phyloP scores from a whole-genome alignment of 35 echinoderm and acorn worm species.

The Apostichopus californicus region DNA sequence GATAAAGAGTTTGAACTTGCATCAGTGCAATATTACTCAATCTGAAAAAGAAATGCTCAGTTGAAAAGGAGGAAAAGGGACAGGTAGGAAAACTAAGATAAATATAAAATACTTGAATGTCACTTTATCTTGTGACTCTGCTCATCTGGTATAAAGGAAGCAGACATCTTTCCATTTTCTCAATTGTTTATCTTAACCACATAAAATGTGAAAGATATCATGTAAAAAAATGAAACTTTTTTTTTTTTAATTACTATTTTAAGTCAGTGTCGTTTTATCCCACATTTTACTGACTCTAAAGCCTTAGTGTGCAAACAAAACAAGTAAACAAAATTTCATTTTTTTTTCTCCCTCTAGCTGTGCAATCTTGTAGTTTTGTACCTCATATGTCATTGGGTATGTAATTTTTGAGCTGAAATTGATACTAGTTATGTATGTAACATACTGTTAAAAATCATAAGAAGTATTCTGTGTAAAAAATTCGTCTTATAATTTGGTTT shows the following conservation, averaged over 20 bases:
- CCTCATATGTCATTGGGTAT: conserved; percentile 50
- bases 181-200: neutral
- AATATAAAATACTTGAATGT: no score
- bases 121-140: neutral
- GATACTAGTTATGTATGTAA: conserved; percentile 21
- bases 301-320: conserved; percentile 43
- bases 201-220: conserved; percentile 15
- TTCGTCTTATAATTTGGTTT: neutral
- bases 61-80: no score
- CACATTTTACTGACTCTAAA: conserved; percentile 31
- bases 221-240: neutral
- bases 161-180: neutral
- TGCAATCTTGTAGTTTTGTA: conserved; percentile 42
- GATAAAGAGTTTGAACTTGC: no score
- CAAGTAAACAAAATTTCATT: conserved; percentile 43
- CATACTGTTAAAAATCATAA: conserved; percentile 46
- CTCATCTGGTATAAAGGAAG: neutral
- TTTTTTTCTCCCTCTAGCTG: conserved; percentile 26
- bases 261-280: conserved; percentile 4
- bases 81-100: no score
- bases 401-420: conserved; percentile 51
- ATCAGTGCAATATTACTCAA: no score
- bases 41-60: no score
- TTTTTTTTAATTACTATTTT: neutral
- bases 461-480: conserved; percentile 35